Evolutionary conservation across 2,797 vertebrate genomes (phyloP).

Genomic region (Pogoniulus pusillus): DNA sequence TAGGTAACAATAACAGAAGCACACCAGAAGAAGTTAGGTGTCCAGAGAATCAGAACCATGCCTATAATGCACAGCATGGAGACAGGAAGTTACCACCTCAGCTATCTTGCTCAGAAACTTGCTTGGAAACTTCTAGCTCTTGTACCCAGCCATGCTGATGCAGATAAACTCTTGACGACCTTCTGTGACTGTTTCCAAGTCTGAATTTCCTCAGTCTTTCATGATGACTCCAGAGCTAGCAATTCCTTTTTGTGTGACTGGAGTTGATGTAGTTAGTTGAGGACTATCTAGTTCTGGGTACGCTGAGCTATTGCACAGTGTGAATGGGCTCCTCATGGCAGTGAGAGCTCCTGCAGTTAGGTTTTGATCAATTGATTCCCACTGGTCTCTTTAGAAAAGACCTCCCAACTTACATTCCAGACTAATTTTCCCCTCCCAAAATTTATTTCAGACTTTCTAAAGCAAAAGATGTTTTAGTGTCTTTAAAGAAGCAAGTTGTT

Average conservation of each 20-base stretch:
- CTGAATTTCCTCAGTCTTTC: background rate
- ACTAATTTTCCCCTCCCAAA: background rate
- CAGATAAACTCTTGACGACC: background rate
- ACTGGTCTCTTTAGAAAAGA: background rate
- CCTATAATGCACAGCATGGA: background rate
- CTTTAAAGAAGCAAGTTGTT: background rate
- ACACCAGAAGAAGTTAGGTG: background rate
- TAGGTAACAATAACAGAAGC: background rate
- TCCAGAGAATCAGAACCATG: background rate
- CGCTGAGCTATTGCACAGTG: background rate
- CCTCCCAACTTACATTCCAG: background rate
- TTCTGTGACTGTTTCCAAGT: background rate
- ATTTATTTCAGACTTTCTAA: background rate
- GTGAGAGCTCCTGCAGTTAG: background rate
- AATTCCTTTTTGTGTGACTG: background rate
- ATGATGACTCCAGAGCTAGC: background rate
- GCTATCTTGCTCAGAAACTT: background rate
- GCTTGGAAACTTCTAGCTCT: background rate
- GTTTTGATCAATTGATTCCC: background rate
- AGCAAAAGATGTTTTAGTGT: background rate
- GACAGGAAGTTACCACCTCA: background rate
- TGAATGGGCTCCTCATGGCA: background rate
- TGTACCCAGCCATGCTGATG: background rate
- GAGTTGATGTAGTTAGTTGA: background rate
- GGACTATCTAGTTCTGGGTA: background rate